A percentile compares a stretch with the other conserved stretches of the same genome.
These are phyloP conservation scores for Siphamia tubifer DNA, from an alignment of 2,113 vertebrate species.

Conservation along the genomic window DNA sequence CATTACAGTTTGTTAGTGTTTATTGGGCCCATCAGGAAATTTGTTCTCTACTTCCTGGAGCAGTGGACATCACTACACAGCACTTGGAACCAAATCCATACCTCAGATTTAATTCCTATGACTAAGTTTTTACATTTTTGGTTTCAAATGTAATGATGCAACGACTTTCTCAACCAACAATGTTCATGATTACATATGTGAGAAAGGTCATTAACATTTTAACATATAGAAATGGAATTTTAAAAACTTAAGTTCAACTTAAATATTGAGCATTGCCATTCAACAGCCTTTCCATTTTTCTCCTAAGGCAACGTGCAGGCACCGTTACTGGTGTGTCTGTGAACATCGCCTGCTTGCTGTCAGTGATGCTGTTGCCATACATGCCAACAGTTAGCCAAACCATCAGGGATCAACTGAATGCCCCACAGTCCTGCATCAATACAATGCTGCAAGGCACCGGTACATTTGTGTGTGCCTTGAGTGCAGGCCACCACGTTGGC, in stretches of 20 bases:
- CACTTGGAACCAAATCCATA: no score
- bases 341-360: conserved; percentile 87
- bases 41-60: no score
- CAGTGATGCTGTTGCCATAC: conserved; percentile 88
- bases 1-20: no score
- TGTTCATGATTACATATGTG: no score
- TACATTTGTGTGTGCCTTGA: conserved; percentile 83
- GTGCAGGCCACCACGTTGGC: conserved; percentile 87
- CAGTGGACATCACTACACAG: no score
- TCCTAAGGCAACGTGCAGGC: conserved; percentile 85
- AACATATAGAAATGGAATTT: no score
- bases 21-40: no score
- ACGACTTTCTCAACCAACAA: no score
- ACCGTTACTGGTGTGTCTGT: conserved; percentile 91
- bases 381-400: conserved; percentile 87
- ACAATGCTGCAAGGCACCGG: conserved; percentile 71
- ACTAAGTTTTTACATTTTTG: no score
- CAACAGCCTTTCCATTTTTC: background rate
- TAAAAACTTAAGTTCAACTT: background rate
- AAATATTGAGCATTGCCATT: background rate
- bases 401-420: conserved; percentile 87
- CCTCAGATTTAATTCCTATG: no score
- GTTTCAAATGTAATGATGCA: no score
- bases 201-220: no score
- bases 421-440: conserved; percentile 60